Percentiles rank a stretch among this genome's conserved stretches.
phyloP scores from a whole-genome alignment of 2,113 vertebrate genomes.

The Tupaia chinensis region DNA sequence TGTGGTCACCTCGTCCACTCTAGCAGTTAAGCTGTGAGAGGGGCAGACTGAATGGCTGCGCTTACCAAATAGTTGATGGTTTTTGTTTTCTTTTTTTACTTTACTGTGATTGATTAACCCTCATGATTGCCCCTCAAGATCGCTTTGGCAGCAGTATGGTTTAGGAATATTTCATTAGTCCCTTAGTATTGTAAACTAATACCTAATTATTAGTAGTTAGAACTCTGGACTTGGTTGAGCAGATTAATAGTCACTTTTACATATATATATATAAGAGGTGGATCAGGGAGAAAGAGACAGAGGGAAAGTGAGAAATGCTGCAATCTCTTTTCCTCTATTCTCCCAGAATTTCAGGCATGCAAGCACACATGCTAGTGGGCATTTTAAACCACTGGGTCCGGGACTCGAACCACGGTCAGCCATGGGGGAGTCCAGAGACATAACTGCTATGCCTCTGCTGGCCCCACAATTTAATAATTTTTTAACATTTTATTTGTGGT shows the following conservation, averaged over 20 bases:
- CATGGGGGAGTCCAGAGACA: no score
- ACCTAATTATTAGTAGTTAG: conserved; percentile 20
- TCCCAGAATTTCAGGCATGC: no score
- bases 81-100: conserved; percentile 36
- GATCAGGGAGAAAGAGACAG: no score
- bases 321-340: no score
- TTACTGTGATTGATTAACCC: background rate
- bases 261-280: no score
- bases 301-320: no score
- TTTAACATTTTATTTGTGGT: conserved; percentile 29
- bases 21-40: background rate
- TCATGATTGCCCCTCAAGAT: background rate
- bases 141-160: background rate
- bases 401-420: no score
- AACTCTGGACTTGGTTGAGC: background rate
- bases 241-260: conserved; percentile 5
- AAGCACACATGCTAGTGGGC: no score
- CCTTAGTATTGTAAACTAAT: background rate
- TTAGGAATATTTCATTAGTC: background rate
- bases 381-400: no score
- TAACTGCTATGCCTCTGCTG: no score
- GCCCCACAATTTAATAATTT: background rate
- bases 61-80: background rate
- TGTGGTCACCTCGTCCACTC: no score
- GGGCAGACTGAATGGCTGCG: background rate